These are phyloP conservation scores for Onychomys arenicola DNA, from an alignment of 2,797 vertebrate species.

Conservation along the genomic window DNA sequence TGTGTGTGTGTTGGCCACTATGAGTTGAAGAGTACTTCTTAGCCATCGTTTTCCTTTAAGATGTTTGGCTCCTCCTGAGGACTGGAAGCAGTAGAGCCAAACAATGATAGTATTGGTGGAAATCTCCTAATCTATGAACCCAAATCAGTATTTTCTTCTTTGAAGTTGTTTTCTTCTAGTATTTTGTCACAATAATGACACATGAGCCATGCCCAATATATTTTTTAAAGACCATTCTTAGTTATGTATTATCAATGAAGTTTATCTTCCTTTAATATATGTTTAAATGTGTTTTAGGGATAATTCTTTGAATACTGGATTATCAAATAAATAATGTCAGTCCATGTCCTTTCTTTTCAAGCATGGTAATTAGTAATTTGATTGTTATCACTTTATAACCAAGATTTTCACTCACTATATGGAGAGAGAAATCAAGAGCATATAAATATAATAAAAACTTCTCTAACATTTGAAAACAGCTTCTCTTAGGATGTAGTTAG, in stretches of 20 bases:
- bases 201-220: background rate
- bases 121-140: background rate
- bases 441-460: background rate
- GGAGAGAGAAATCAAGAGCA: background rate
- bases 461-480: background rate
- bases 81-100: background rate
- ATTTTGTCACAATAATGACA: background rate
- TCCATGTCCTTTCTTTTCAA: background rate
- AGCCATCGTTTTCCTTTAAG: background rate
- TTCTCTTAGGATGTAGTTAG: background rate
- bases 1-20: background rate
- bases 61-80: background rate
- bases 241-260: background rate
- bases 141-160: background rate
- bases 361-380: background rate
- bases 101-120: background rate
- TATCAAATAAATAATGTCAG: background rate
- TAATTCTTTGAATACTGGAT: background rate
- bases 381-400: background rate
- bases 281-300: background rate
- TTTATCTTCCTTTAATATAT: background rate
- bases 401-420: background rate
- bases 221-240: background rate
- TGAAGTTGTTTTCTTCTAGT: background rate
- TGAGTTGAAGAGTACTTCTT: background rate